Percentiles rank a stretch among this genome's conserved stretches.
These are phyloP conservation scores for Iphiclides podalirius DNA, from an alignment of 2,888 invertebrate genomes.

Conservation along the genomic window DNA sequence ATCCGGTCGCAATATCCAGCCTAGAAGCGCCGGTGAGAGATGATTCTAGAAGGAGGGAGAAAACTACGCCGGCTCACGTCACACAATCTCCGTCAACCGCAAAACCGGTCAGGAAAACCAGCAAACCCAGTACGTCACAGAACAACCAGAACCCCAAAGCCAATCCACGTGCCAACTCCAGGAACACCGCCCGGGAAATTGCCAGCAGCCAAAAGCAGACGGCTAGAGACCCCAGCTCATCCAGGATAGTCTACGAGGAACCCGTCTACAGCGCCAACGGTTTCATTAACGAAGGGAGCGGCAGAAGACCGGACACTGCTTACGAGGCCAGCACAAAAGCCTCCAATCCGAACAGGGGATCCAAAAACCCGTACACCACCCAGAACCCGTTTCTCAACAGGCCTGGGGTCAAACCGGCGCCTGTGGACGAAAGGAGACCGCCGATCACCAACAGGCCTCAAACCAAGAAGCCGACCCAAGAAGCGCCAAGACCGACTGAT, in stretches of 20 bases:
- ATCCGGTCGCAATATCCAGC: slow-evolving; percentile 28
- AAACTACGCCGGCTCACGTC: neutral
- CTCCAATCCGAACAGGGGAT: slow-evolving; percentile 17
- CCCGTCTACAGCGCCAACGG: neutral
- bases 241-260: slow-evolving; percentile 1
- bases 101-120: slow-evolving; percentile 32
- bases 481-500: slow-evolving; percentile 26
- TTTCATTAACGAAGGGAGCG: neutral
- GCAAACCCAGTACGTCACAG: slow-evolving; percentile 21
- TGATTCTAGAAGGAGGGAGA: slow-evolving; percentile 11
- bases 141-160: neutral
- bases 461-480: slow-evolving; percentile 28
- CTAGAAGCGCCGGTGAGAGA: slow-evolving; percentile 22
- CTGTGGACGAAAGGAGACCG: slow-evolving; percentile 44
- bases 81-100: slow-evolving; percentile 30
- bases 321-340: slow-evolving; percentile 14
- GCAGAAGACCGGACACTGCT: slow-evolving; percentile 8
- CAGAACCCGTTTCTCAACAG: slow-evolving; percentile 39
- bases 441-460: slow-evolving; percentile 58
- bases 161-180: neutral
- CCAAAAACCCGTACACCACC: slow-evolving; percentile 30
- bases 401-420: slow-evolving; percentile 55
- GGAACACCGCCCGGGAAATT: slow-evolving; percentile 10
- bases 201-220: neutral
- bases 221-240: neutral